Base-by-base conservation (phyloP, 1,140 invertebrate genomes). In the Pinna nobilis region DNA sequence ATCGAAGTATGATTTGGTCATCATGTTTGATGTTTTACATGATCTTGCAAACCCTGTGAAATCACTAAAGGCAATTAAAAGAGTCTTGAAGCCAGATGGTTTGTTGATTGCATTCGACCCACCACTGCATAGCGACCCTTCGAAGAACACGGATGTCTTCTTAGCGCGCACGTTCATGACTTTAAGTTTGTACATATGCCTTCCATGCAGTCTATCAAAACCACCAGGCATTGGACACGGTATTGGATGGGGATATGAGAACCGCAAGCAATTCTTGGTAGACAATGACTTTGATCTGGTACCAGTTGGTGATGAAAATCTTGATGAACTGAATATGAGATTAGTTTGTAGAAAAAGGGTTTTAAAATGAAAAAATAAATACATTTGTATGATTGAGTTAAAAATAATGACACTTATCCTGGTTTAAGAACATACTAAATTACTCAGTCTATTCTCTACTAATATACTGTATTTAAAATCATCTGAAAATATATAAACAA, bases 1-100 rank as follows among this genome's bases (percentile, higher is more conserved):
- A 39, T 13, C 59, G 6, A 73, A 59, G n/a, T 67, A 67, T 67
- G 70, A 73, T 35, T 37, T 55, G 5, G 32, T 73, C 13, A 39
- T 73, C 18, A 6, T 67, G 20, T 25, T 37, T 47, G 70, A 73
- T 39, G 70, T 73, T n/a, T 25, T 73, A n/a, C 70, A 73, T 61
- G 70, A 73, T 39, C 55, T 73, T n/a, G 53, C 70, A 18, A 9
- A 67, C 41, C 70, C 64, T 3, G 32, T 59, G 0, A 2, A 23
- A 9, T 20, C 44, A 23, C 25, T 73, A 28, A 39, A 32, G 3
- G 39, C 60, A 39, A 57, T 73, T 4, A 50, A 39, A 23, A 28
- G 47, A 25, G 47, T 73, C 5, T 44, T 73, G 23, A 73, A 73
- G 50, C 35, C 64, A 25, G 51, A 60, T 9, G 70, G 70, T 11